Percentiles rank a stretch among this genome's conserved stretches.
phyloP scores from a whole-genome alignment of 2,888 invertebrate genomes.

The Plusia festucae region DNA sequence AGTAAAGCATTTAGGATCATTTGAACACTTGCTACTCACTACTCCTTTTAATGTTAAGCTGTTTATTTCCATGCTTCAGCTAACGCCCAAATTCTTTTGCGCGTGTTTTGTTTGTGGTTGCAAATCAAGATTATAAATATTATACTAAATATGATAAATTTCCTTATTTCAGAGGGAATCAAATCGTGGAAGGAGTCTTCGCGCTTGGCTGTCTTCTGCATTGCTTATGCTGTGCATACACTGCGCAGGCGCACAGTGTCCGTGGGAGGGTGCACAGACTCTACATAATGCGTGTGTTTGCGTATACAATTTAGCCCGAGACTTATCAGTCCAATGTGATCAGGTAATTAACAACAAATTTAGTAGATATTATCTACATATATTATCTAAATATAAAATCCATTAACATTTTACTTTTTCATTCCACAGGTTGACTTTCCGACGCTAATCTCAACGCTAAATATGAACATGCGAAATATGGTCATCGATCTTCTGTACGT shows the following conservation, averaged over 20 bases:
- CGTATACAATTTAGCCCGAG: conserved; percentile 95
- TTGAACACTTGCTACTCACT: no score
- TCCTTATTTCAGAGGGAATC: conserved; percentile 66
- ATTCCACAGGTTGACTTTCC: conserved; percentile 92
- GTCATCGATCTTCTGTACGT: conserved; percentile 95
- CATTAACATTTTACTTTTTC: conserved; percentile 12
- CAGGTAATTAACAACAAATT: conserved; percentile 86
- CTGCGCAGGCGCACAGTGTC: conserved; percentile 91
- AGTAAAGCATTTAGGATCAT: no score
- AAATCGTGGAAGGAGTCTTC: conserved; percentile 46
- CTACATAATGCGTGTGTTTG: conserved; percentile 96
- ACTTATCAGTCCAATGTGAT: conserved; percentile 97
- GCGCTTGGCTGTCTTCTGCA: conserved; percentile 66
- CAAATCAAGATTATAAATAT: not conserved
- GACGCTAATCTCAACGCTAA: conserved; percentile 92
- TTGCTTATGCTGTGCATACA: conserved; percentile 64
- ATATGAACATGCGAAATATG: conserved; percentile 91
- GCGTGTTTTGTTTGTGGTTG: no score
- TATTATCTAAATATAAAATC: not conserved
- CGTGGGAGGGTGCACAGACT: conserved; percentile 93
- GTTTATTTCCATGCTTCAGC: no score
- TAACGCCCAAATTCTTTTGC: no score
- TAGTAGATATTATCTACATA: not conserved
- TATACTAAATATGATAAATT: conserved; percentile 13
- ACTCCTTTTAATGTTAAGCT: no score